Evolutionary conservation across 1,140 invertebrate genomes (phyloP), one percentile per base, ranked within the genome.

Genomic region (Cherax quadricarinatus): DNA sequence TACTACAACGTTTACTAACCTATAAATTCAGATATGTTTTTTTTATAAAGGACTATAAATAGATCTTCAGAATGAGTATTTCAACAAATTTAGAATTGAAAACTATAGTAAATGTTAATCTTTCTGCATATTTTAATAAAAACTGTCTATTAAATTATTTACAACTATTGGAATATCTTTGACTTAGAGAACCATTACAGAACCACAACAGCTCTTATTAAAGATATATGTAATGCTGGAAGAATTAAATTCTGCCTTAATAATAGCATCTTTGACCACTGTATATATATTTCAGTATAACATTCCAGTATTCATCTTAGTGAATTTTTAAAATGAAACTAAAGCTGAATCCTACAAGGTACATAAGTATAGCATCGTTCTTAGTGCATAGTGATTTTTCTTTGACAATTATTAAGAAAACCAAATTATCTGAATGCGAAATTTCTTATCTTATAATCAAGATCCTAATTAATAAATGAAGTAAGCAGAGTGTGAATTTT

Each of bases 301-400:
- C 12, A 75, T 30, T 75, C 6, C 24, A 75, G 5, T 75, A 30
- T 16, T 24, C 5, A 70, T 16, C 66, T 70, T 70, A 18, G 21
- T 16, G 21, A 6, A 18, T 75, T 75, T 75, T 30, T 41, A n/a
- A 75, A n/a, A 75, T 30, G 70, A 75, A 75, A 75, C 18, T 41
- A 48, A 48, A 48, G 24, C 9, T 70, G 70, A 66, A 70, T 85
- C 86, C 86, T 88, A 88, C 78, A 80, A 88, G 86, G 86, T 88
- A 88, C 53, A 24, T 79, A 80, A 88, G 86, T 80, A 88, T 88
- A 88, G 86, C 86, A 88, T 88, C 86, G 86, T 88, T 88, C 86
- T 88, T 80, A 81, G 86, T 88, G 86, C 86, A 88, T 80, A 86
- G 70, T 73, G 79, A 60, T 78, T 24, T 57, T 62, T 53, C 7